A percentile compares a stretch with the other conserved stretches of the same genome.
These are phyloP conservation scores for Sinotaia quadrata DNA, from an alignment of 2,888 invertebrate species.

Conservation along the genomic window DNA sequence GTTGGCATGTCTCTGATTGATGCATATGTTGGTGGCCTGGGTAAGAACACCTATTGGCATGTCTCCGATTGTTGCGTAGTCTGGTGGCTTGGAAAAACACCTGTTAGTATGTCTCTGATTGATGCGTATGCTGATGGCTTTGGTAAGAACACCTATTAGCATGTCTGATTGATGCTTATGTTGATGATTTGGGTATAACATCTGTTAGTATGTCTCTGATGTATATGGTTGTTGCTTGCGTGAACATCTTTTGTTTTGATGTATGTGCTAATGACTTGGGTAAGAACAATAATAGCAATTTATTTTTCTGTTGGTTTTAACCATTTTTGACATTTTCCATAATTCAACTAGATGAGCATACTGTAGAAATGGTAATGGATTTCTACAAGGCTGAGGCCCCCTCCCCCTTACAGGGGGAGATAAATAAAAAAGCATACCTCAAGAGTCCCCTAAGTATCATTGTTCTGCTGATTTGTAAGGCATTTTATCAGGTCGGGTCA, in stretches of 20 bases:
- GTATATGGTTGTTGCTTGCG: not conserved
- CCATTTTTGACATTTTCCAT: too few relatives aligned
- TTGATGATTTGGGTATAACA: slow-evolving; percentile 86
- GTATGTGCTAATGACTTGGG: slow-evolving; percentile 96
- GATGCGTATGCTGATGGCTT: slow-evolving; percentile 97
- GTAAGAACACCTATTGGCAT: slow-evolving; percentile 83
- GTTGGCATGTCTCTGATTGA: slow-evolving; percentile 94
- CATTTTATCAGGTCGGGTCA: too few relatives aligned
- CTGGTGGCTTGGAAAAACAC: slow-evolving; percentile 86
- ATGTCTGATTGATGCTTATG: slow-evolving; percentile 95
- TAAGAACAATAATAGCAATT: slow-evolving; percentile 59
- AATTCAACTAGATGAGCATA: too few relatives aligned
- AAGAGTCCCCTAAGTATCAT: too few relatives aligned
- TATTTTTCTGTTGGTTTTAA: too few relatives aligned
- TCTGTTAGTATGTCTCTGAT: slow-evolving; percentile 91
- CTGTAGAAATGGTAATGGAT: too few relatives aligned
- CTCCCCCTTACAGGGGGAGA: too few relatives aligned
- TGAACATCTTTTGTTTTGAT: slow-evolving; percentile 75
- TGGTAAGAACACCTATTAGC: slow-evolving; percentile 83
- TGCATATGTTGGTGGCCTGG: slow-evolving; percentile 94
- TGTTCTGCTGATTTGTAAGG: too few relatives aligned
- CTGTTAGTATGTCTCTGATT: slow-evolving; percentile 91
- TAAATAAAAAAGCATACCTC: too few relatives aligned
- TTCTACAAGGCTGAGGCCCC: too few relatives aligned
- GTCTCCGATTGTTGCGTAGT: slow-evolving; percentile 95